Evolutionary conservation across 2,113 vertebrate species (phyloP), one percentile per base, ranked within the genome.

Genomic region (Pica pica): DNA sequence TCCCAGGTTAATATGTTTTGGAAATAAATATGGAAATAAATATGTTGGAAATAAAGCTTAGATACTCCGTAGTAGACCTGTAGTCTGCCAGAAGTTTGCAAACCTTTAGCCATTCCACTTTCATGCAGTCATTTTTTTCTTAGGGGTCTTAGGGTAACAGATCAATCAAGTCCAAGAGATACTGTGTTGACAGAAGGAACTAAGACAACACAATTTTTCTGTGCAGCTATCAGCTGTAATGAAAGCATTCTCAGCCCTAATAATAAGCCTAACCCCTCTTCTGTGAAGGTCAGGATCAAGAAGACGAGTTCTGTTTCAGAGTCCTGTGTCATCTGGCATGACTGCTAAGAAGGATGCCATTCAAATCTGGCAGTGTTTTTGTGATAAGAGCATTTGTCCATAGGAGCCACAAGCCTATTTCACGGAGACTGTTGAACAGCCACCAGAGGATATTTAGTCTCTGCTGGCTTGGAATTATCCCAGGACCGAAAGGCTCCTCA

Each of bases 391-490:
- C 90, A 73, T 96, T 93, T 96, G 85, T 94, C 93, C 88, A 22
- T 64, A 76, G 75, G 64, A 96, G 83, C 49, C 76, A 90, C 93
- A 93, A 97, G 64, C 92, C 77, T 96, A 55, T 96, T 96, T 96
- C 93, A 92, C 6, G 8, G 85, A 92, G 83, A 28, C 75, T 90
- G 56, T 63, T 90, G 82, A 94, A 82, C 56, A 88, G 68, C 63
- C 60, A 96, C 73, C 52, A 60, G 83, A 89, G 83, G 77, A 83
- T 93, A 71, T 92, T 92, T 89, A 92, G 83, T 92, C 73, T 96
- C 64, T 94, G 76, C 65, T 92, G 80, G 18, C 53, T 87, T 87
- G 90, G 86, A 95, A 82, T 93, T 83, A 53, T 50, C 92, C 68
- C 80, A 89, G 83, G 85, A 30, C 41, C 49, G 44, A 84, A 89